Percentiles rank a stretch among this genome's conserved stretches.
Conservation (phyloP, 2,888 invertebrate species). For the Volucella bombylans region DNA sequence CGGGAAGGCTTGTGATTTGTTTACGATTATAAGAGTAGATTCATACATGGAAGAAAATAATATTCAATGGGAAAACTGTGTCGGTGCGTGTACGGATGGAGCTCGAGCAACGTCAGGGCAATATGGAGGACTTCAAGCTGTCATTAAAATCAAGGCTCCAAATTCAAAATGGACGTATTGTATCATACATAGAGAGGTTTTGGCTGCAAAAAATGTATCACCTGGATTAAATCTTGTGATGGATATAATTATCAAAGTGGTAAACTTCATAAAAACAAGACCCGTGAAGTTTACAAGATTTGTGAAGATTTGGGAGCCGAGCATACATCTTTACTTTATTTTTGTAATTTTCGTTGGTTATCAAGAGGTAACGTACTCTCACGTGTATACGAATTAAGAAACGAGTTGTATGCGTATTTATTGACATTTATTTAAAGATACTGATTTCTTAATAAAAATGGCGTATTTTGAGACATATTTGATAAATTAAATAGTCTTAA, state of each 20-base stretch:
- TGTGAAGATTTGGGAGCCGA: too few relatives aligned
- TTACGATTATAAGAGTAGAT: too few relatives aligned
- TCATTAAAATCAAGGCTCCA: not conserved
- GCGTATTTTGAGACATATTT: too few relatives aligned
- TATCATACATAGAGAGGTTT: not conserved
- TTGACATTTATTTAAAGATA: not conserved
- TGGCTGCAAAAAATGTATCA: not conserved
- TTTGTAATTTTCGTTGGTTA: too few relatives aligned
- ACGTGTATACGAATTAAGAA: not conserved
- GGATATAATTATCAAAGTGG: constrained; percentile 4
- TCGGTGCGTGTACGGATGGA: constrained; percentile 2
- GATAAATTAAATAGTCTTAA: not conserved
- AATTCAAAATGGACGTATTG: not conserved
- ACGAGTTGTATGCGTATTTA: not conserved
- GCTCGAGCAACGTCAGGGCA: not conserved
- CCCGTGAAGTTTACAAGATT: too few relatives aligned
- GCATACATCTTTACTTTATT: too few relatives aligned
- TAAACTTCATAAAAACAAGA: not conserved
- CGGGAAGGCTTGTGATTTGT: too few relatives aligned
- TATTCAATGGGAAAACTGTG: not conserved
- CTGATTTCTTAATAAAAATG: too few relatives aligned
- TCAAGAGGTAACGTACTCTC: not conserved
- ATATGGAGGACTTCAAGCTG: not conserved
- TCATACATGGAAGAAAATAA: not conserved
- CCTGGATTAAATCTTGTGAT: not conserved